A percentile compares a stretch with the other conserved stretches of the same genome.
Conservation (phyloP, 2,113 vertebrate species). For the Notothenia coriiceps region DNA sequence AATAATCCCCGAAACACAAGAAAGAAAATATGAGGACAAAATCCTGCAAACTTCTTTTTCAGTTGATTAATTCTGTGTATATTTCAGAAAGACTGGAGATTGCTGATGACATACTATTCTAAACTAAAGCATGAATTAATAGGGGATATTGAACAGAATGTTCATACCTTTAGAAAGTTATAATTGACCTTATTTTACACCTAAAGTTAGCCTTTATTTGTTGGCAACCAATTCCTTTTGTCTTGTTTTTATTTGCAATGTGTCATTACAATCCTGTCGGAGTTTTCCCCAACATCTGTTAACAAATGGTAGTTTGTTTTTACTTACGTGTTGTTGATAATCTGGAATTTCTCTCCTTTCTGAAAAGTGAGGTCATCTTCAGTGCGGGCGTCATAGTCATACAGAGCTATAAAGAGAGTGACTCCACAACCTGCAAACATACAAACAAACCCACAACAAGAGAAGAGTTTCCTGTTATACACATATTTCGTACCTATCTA, state of each 20-base stretch:
- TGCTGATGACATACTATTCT: no score
- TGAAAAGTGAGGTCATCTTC: constrained; percentile 93
- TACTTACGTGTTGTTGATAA: constrained; percentile 95
- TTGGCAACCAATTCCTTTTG: neutral
- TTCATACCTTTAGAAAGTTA: constrained; percentile 18
- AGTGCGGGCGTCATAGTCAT: constrained; percentile 94
- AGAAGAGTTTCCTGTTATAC: neutral
- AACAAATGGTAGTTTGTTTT: neutral
- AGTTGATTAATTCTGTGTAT: no score
- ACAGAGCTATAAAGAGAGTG: constrained; percentile 92
- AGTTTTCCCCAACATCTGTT: neutral
- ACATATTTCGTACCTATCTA: no score
- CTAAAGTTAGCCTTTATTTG: neutral
- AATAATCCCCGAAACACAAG: constrained; percentile 7
- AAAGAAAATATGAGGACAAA: no score
- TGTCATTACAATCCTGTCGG: neutral
- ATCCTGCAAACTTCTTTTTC: no score
- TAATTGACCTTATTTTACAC: constrained; percentile 28
- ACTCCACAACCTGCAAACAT: constrained; percentile 86
- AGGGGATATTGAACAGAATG: no score
- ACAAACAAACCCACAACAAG: constrained; percentile 8
- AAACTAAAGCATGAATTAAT: no score
- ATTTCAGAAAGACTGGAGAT: no score
- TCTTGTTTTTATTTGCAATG: neutral
- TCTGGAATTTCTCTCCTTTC: constrained; percentile 97